These are phyloP conservation scores for Mustela lutreola DNA, from an alignment of 2,113 vertebrate genomes.

Conservation along the genomic window DNA sequence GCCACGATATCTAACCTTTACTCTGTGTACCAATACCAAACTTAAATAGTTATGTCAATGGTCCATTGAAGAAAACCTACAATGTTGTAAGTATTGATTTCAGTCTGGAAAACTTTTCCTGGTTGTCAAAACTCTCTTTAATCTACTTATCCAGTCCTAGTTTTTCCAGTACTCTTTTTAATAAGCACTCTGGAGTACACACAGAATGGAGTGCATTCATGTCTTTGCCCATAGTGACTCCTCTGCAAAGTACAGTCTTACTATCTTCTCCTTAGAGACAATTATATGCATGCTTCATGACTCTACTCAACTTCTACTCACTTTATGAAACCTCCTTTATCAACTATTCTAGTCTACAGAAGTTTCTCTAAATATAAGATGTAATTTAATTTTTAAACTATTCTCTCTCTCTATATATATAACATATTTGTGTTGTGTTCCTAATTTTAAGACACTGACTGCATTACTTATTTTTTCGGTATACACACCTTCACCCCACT, in stretches of 20 bases:
- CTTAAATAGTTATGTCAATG: not conserved
- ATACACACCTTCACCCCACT: not conserved
- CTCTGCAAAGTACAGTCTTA: not conserved
- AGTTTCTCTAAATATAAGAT: not conserved
- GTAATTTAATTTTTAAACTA: not conserved
- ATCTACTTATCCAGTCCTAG: not conserved
- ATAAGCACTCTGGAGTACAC: not conserved
- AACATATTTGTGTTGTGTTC: not conserved
- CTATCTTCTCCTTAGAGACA: not conserved
- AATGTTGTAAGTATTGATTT: not conserved
- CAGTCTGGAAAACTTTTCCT: not conserved
- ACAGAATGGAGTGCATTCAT: not conserved
- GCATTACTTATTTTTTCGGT: not conserved
- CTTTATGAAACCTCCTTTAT: not conserved
- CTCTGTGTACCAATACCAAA: not conserved
- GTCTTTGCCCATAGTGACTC: not conserved
- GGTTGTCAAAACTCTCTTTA: slow-evolving; percentile 46
- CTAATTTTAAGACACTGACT: not conserved
- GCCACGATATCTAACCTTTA: not conserved
- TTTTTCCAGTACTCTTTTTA: not conserved
- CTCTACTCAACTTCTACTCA: not conserved
- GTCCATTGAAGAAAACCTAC: not conserved
- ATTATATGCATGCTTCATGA: not conserved
- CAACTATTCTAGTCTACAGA: not conserved
- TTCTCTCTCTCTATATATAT: not conserved